These are phyloP conservation scores for Pectinophora gossypiella DNA, from an alignment of 1,140 invertebrate genomes.

Conservation along the genomic window DNA sequence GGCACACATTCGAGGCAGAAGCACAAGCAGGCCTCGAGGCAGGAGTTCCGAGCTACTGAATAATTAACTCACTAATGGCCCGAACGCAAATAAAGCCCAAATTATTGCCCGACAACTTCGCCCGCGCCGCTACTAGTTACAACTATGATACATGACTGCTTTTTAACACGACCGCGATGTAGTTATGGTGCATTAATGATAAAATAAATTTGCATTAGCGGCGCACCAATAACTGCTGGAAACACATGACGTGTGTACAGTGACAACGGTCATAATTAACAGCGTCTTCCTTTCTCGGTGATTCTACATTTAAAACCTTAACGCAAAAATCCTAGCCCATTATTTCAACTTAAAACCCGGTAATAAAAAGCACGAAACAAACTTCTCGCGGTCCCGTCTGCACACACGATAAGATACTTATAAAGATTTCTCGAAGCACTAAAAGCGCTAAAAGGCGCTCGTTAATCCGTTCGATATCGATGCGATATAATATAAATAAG, in stretches of 20 bases:
- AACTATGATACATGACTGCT: conserved; percentile 25
- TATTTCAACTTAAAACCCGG: no score
- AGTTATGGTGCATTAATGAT: neutral
- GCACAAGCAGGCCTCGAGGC: neutral
- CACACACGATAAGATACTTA: neutral
- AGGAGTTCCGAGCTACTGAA: conserved; percentile 45
- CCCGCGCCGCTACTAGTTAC: conserved; percentile 8
- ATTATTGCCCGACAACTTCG: conserved; percentile 52
- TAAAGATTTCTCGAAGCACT: neutral
- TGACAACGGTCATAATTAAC: no score
- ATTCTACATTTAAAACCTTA: no score
- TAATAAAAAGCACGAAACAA: neutral
- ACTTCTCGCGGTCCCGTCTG: neutral
- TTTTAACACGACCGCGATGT: neutral
- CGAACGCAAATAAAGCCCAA: conserved; percentile 65
- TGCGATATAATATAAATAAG: conserved; percentile 70
- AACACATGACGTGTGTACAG: no score
- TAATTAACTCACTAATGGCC: conserved; percentile 69
- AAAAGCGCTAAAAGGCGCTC: conserved; percentile 38
- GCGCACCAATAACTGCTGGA: no score
- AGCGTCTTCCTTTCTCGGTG: no score
- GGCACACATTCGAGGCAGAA: no score
- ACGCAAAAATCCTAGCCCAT: no score
- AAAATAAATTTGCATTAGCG: neutral
- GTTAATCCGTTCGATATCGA: conserved; percentile 59